Percentiles rank a stretch among this genome's conserved stretches.
phyloP scores from a whole-genome alignment of 2,797 vertebrate species.

The Otolemur crassicaudatus region DNA sequence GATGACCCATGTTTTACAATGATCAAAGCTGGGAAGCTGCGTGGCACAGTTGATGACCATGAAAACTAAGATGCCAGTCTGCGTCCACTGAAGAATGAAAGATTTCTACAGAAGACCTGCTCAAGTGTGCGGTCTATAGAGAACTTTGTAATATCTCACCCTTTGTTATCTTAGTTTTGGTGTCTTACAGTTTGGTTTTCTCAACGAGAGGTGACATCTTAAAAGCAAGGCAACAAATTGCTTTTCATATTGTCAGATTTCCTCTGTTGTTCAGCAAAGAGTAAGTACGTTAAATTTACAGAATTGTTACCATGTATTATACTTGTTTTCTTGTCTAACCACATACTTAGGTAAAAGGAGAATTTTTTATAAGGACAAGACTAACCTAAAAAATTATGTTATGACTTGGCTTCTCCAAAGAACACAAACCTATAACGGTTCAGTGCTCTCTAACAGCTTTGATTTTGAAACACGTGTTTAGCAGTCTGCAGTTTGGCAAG shows the following conservation, averaged over 20 bases:
- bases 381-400: background rate
- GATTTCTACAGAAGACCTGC: background rate
- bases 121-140: background rate
- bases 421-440: background rate
- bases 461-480: background rate
- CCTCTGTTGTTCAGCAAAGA: constrained; percentile 9
- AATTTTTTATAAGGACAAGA: background rate
- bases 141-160: background rate
- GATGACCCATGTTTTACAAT: background rate
- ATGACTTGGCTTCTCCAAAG: background rate
- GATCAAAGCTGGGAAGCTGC: background rate
- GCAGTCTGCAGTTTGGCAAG: background rate
- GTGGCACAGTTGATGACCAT: background rate
- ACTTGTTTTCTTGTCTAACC: background rate
- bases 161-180: background rate
- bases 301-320: background rate
- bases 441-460: constrained; percentile 19
- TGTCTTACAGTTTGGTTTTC: background rate
- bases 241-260: background rate
- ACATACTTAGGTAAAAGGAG: background rate
- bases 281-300: background rate
- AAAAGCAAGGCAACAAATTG: background rate
- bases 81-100: background rate
- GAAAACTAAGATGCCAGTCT: background rate
- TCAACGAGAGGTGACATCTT: background rate